phyloP scores from a whole-genome alignment of 2,888 invertebrate genomes.

The Tricholauxania praeusta region DNA sequence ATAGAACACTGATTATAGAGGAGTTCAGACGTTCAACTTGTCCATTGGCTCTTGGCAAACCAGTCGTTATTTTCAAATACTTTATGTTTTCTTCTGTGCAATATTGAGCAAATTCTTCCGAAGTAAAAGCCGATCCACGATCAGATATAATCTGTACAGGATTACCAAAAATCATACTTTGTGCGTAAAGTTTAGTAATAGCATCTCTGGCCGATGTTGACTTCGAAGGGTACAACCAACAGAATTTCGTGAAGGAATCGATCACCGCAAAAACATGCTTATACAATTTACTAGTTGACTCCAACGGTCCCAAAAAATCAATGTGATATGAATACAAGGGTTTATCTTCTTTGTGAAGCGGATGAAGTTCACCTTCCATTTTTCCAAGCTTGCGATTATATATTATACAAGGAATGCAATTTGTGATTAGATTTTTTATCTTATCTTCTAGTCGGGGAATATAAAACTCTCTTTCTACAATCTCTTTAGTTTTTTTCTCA shows the following conservation, averaged over 20 bases:
- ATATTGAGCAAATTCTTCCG: constrained; percentile 55
- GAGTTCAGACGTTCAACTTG: constrained; percentile 41
- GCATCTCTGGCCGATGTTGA: no score
- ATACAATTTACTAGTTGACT: no score
- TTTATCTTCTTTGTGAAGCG: no score
- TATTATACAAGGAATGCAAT: constrained; percentile 39
- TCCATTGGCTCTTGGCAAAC: constrained; percentile 40
- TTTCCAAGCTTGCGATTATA: constrained; percentile 40
- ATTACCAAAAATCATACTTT: constrained; percentile 61
- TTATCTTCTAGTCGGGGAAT: no score
- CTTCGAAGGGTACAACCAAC: no score
- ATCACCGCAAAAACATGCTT: no score
- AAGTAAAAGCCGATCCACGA: no score
- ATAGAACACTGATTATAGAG: constrained; percentile 31
- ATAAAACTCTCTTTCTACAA: constrained; percentile 33
- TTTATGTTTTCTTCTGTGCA: constrained; percentile 54
- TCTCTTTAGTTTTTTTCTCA: constrained; percentile 38
- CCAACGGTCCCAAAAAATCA: no score
- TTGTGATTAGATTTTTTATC: constrained; percentile 33
- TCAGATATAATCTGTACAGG: constrained; percentile 59
- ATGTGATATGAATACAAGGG: no score
- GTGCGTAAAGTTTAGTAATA: constrained; percentile 47
- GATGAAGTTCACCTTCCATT: no score
- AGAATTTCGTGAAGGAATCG: no score
- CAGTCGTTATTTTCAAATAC: constrained; percentile 39